Evolutionary conservation across 2,888 invertebrate genomes (phyloP).

Genomic region (Drosophila flavopinicola): DNA sequence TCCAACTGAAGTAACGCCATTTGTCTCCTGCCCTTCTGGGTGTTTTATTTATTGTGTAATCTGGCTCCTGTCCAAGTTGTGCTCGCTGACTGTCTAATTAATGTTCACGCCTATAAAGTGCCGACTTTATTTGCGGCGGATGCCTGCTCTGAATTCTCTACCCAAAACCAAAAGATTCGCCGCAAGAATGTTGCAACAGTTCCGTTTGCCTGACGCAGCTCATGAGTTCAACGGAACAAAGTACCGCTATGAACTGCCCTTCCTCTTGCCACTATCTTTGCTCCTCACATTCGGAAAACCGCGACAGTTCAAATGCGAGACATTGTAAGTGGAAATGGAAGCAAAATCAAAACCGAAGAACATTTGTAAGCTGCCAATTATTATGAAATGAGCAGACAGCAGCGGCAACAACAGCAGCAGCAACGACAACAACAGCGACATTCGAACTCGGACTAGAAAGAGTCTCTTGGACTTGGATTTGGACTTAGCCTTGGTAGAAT

Average conservation of each 20-base stretch:
- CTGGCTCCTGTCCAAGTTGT: conserved; percentile 46
- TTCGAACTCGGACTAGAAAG: conserved; percentile 38
- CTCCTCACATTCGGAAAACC: conserved; percentile 32
- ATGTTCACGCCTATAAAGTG: conserved; percentile 72
- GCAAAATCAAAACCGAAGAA: conserved; percentile 69
- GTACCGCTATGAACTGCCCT: conserved; percentile 57
- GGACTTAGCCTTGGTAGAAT: conserved; percentile 3
- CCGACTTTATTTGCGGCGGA: conserved; percentile 68
- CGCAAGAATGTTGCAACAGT: conserved; percentile 50
- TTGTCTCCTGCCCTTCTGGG: conserved; percentile 22
- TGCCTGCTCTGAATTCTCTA: conserved; percentile 57
- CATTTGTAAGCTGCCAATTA: conserved; percentile 77
- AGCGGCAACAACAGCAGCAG: conserved; percentile 20
- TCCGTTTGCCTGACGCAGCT: conserved; percentile 24
- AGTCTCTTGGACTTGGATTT: conserved; percentile 10
- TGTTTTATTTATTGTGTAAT: conserved; percentile 61
- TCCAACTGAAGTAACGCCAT: too few species aligned
- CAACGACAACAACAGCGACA: conserved; percentile 44
- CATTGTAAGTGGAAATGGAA: conserved; percentile 46
- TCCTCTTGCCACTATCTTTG: background rate
- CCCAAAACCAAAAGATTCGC: conserved; percentile 36
- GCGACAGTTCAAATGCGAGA: conserved; percentile 45
- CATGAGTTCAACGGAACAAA: conserved; percentile 69
- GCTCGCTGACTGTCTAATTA: conserved; percentile 66
- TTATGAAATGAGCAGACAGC: conserved; percentile 66